Evolutionary conservation across 2,888 invertebrate species (phyloP).

Genomic region (Pharmacophagus antenor): DNA sequence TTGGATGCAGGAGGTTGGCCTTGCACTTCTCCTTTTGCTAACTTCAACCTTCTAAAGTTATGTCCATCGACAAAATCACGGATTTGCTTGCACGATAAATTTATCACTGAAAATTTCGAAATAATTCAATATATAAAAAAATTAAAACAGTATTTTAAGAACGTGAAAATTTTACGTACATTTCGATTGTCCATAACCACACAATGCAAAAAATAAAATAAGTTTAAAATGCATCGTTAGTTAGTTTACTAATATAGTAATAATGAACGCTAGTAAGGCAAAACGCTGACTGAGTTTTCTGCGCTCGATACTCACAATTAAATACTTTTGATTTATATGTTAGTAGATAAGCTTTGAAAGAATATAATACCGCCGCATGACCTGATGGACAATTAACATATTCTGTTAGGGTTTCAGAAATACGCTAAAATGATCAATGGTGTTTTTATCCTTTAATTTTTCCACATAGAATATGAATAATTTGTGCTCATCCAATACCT

Average conservation of each 20-base stretch:
- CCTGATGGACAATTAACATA: background rate
- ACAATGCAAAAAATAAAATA: conserved; percentile 45
- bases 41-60: conserved; percentile 40
- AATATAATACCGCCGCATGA: conserved; percentile 1
- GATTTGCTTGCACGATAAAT: conserved; percentile 47
- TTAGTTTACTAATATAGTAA: too few species aligned
- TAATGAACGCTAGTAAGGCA: conserved; percentile 31
- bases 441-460: background rate
- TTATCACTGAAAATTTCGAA: conserved; percentile 38
- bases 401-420: background rate
- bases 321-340: conserved; percentile 23
- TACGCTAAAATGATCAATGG: background rate
- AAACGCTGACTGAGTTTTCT: conserved; percentile 35
- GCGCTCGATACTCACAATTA: conserved; percentile 20
- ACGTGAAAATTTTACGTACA: conserved; percentile 42
- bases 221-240: conserved; percentile 51
- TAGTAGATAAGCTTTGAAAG: conserved; percentile 16
- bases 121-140: background rate
- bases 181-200: conserved; percentile 41
- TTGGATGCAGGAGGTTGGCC: conserved; percentile 47
- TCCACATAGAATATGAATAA: background rate
- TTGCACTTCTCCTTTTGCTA: conserved; percentile 41
- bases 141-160: conserved; percentile 1
- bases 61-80: conserved; percentile 46
- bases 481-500: background rate